A percentile compares a stretch with the other conserved stretches of the same genome.
phyloP scores from a whole-genome alignment of 37 sponge, comb jelly and placozoan genomes.

The Halichondria panicea region DNA sequence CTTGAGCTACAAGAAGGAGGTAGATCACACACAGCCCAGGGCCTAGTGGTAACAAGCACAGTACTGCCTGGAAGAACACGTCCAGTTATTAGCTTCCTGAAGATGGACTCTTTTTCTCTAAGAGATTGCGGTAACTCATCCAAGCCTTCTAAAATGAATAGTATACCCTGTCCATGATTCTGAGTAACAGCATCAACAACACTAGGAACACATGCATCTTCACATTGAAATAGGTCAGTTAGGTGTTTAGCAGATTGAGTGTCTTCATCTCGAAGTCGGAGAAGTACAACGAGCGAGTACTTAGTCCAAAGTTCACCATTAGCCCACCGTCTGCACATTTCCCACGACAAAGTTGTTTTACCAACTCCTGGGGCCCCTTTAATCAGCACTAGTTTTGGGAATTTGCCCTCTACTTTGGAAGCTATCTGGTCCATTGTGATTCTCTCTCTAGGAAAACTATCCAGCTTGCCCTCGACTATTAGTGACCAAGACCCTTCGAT shows the following conservation, averaged over 20 bases:
- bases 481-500: too few relatives aligned
- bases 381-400: too few relatives aligned
- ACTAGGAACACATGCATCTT: not conserved
- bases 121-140: constrained; percentile 17
- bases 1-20: not conserved
- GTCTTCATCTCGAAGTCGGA: constrained; percentile 1
- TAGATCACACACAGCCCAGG: constrained; percentile 11
- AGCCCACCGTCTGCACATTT: constrained; percentile 12
- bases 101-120: not conserved
- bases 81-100: constrained; percentile 9
- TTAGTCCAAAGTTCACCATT: not conserved
- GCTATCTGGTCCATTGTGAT: too few relatives aligned
- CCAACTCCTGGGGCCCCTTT: constrained; percentile 46
- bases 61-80: constrained; percentile 1
- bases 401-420: too few relatives aligned
- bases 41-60: constrained; percentile 32
- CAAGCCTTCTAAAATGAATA: constrained; percentile 40
- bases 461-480: too few relatives aligned
- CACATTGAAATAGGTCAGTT: constrained; percentile 4
- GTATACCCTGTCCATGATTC: constrained; percentile 2
- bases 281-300: constrained; percentile 6
- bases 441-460: too few relatives aligned
- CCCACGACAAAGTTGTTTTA: constrained; percentile 25
- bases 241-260: constrained; percentile 1
- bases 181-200: not conserved